Evolutionary conservation across 2,888 invertebrate genomes (phyloP).

Genomic region (Cecidostiba fungosa): DNA sequence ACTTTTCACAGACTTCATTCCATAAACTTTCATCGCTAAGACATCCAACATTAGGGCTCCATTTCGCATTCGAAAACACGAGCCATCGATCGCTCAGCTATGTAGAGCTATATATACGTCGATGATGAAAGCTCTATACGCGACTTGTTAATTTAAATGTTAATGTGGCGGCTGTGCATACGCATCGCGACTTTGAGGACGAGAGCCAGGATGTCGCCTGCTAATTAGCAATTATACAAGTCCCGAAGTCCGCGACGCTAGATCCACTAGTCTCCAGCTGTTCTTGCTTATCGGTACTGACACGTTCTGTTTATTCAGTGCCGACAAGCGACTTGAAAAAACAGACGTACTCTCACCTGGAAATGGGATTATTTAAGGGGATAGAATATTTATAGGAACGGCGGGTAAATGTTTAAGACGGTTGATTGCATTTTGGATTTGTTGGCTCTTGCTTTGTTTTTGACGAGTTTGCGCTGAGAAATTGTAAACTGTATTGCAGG

Average conservation of each 20-base stretch:
- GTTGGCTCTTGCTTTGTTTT: not conserved
- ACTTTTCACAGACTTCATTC: too few relatives aligned
- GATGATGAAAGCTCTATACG: not conserved
- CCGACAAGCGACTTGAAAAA: not conserved
- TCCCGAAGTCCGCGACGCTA: not conserved
- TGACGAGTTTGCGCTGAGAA: not conserved
- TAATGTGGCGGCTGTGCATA: constrained; percentile 1
- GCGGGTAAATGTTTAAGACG: not conserved
- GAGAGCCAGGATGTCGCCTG: not conserved
- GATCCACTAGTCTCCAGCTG: not conserved
- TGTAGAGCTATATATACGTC: not conserved
- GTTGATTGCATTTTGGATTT: not conserved
- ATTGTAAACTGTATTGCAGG: not conserved
- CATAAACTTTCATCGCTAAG: too few relatives aligned
- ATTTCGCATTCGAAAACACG: too few relatives aligned
- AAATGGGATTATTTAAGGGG: not conserved
- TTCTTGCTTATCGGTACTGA: constrained; percentile 13
- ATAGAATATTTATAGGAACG: not conserved
- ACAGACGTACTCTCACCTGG: not conserved
- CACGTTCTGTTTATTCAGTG: not conserved
- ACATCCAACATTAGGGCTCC: too few relatives aligned
- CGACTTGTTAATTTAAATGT: constrained; percentile 37
- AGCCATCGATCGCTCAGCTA: not conserved
- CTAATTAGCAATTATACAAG: constrained; percentile 38
- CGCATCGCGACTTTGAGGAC: not conserved